Conservation (phyloP, 53 echinoderm and acorn worm species). For the Echinarachnius parma region DNA sequence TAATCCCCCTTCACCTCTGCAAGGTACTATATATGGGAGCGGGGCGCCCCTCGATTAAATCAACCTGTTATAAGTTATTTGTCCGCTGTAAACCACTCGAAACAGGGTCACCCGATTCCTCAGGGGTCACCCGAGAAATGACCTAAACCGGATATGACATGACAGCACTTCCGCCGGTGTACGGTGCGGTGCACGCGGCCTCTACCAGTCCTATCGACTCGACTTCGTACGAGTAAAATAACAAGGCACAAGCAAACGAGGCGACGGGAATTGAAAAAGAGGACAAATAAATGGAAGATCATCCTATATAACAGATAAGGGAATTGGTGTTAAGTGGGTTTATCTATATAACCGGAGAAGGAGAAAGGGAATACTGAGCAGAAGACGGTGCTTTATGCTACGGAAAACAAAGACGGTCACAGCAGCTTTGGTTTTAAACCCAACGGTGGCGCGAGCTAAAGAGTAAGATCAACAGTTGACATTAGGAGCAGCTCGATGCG, state of each 20-base stretch:
- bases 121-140: conserved; percentile 31
- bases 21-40: too few species aligned
- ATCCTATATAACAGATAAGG: too few species aligned
- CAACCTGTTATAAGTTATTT: too few species aligned
- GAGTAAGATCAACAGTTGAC: conserved; percentile 33
- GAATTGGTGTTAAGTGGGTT: conserved; percentile 17
- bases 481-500: neutral
- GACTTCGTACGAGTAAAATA: conserved; percentile 14
- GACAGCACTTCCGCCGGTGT: conserved; percentile 25
- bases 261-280: neutral
- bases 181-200: too few species aligned
- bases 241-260: neutral
- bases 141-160: conserved; percentile 41
- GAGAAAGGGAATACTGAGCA: neutral
- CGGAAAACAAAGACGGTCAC: neutral
- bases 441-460: neutral
- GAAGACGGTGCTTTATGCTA: neutral
- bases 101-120: neutral
- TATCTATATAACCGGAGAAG: conserved; percentile 12
- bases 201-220: too few species aligned
- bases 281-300: too few species aligned
- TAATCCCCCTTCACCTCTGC: too few species aligned
- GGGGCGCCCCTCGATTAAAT: too few species aligned
- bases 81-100: too few species aligned
- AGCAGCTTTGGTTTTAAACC: conserved; percentile 1